A percentile compares a stretch with the other conserved stretches of the same genome.
These are phyloP conservation scores for Astreopora myriophthalma DNA, from an alignment of 64 coral and sea anemone species.

Conservation along the genomic window DNA sequence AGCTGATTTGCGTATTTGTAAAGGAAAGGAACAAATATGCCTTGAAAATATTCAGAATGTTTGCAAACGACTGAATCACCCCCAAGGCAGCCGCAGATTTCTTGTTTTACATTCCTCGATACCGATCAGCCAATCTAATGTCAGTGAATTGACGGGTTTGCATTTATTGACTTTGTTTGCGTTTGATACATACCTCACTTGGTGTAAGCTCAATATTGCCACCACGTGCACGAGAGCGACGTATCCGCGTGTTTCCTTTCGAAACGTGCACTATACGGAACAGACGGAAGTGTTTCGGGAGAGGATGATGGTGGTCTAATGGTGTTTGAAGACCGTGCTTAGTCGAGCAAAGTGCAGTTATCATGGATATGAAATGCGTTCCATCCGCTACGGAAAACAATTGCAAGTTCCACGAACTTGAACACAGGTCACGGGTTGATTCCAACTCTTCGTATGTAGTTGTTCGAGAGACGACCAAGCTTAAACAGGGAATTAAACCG, in stretches of 20 bases:
- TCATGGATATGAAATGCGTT: neutral
- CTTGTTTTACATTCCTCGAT: neutral
- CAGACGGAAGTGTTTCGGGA: neutral
- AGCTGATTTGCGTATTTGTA: no score
- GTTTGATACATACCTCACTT: neutral
- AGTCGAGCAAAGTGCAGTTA: neutral
- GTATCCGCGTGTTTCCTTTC: neutral
- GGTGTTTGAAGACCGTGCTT: neutral
- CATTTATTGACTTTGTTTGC: neutral
- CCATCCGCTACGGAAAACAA: neutral
- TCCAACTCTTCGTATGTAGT: neutral
- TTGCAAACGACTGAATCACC: no score
- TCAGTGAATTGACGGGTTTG: neutral
- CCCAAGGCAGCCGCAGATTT: no score
- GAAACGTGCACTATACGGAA: neutral
- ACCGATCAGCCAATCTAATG: neutral
- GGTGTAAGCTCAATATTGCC: neutral
- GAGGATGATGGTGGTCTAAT: neutral
- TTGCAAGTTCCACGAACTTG: neutral
- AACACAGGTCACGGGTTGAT: neutral
- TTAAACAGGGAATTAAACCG: neutral
- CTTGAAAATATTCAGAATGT: no score
- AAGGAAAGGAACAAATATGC: no score
- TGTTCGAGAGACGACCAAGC: neutral
- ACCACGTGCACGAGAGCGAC: neutral